Percentiles rank a stretch among this genome's conserved stretches.
Evolutionary conservation across 2,888 invertebrate species (phyloP).

Genomic region (Sinelater perroti): DNA sequence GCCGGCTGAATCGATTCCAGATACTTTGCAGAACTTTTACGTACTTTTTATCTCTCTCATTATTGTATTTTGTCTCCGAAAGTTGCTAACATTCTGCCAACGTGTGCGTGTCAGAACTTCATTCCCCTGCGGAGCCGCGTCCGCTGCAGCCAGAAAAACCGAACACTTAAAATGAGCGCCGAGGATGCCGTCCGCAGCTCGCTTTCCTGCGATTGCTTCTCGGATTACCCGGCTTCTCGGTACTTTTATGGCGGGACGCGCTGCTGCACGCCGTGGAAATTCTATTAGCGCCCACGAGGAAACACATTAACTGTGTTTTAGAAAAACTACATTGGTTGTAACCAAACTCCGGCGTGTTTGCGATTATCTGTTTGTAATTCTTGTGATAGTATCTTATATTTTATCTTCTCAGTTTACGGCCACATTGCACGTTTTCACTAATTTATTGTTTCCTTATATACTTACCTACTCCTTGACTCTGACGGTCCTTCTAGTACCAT

Average conservation of each 20-base stretch:
- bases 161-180: constrained; percentile 33
- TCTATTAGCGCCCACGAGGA: constrained; percentile 3
- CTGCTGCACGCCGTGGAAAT: constrained; percentile 1
- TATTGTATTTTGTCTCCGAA: constrained; percentile 40
- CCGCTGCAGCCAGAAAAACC: constrained; percentile 33
- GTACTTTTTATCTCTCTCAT: constrained; percentile 40
- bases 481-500: too few species aligned
- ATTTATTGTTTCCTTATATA: too few species aligned
- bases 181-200: constrained; percentile 19
- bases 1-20: constrained; percentile 36
- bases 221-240: constrained; percentile 9
- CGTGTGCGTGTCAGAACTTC: constrained; percentile 39
- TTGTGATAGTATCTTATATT: too few species aligned
- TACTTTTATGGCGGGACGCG: not conserved
- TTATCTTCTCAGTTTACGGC: too few species aligned
- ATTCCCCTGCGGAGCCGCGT: constrained; percentile 36
- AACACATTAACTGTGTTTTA: constrained; percentile 5
- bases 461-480: too few species aligned
- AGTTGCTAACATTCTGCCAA: constrained; percentile 36
- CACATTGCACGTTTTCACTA: too few species aligned
- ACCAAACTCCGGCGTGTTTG: too few species aligned
- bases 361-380: too few species aligned
- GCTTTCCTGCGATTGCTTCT: constrained; percentile 14
- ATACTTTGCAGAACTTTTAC: constrained; percentile 38
- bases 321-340: not conserved